Evolutionary conservation across 2,888 invertebrate species (phyloP).

Genomic region (Melanostoma scalare): DNA sequence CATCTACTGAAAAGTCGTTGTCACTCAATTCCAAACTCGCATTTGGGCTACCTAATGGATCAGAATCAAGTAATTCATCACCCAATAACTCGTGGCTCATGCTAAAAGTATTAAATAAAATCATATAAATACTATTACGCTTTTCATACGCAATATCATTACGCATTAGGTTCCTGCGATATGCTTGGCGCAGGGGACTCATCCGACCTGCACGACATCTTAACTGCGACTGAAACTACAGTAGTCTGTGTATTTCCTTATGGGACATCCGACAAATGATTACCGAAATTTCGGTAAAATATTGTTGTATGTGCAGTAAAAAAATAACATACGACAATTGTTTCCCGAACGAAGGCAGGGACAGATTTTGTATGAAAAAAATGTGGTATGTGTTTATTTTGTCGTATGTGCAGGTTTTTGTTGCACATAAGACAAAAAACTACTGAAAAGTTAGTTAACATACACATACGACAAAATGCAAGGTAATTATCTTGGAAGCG

Average conservation of each 20-base stretch:
- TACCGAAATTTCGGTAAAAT: not conserved
- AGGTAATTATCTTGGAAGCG: not conserved
- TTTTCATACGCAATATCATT: constrained; percentile 13
- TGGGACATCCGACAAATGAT: too few species aligned
- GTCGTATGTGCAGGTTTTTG: constrained; percentile 1
- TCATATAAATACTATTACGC: too few species aligned
- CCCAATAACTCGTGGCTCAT: too few species aligned
- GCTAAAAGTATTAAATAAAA: too few species aligned
- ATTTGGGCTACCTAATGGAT: too few species aligned
- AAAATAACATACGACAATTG: not conserved
- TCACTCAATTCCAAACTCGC: too few species aligned
- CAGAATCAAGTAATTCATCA: too few species aligned
- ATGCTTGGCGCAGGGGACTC: constrained; percentile 4
- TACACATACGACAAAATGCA: not conserved
- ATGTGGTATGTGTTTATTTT: constrained; percentile 7
- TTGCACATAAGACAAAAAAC: not conserved
- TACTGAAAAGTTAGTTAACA: too few species aligned
- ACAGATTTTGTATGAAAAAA: constrained; percentile 14
- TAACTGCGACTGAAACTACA: constrained; percentile 16
- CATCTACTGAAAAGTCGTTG: constrained; percentile 18
- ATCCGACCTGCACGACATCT: constrained; percentile 6
- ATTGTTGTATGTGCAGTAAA: constrained; percentile 8
- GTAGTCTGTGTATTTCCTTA: not conserved
- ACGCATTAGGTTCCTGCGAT: constrained; percentile 8
- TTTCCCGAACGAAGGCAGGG: not conserved